phyloP scores from a whole-genome alignment of 2,888 invertebrate genomes.

The Hybos culiciformis region DNA sequence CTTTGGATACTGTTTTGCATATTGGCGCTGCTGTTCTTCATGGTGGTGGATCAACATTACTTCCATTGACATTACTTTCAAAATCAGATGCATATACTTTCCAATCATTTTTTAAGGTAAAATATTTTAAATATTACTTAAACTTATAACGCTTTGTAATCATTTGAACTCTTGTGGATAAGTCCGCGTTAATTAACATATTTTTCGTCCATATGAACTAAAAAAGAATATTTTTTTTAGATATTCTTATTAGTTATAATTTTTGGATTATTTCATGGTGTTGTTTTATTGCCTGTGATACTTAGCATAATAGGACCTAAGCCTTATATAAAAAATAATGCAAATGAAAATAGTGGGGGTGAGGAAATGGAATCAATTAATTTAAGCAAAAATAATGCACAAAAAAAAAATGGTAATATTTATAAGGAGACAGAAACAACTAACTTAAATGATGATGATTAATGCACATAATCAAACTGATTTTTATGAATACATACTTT shows the following conservation, averaged over 20 bases:
- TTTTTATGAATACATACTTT: too few species aligned
- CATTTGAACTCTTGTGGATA: too few species aligned
- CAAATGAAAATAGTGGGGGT: background rate
- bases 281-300: slow-evolving; percentile 59
- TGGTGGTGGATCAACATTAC: slow-evolving; percentile 63
- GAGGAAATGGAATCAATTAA: background rate
- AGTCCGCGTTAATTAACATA: slow-evolving; percentile 1
- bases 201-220: too few species aligned
- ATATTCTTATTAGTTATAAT: slow-evolving; percentile 63
- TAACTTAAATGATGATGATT: background rate
- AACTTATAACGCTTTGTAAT: too few species aligned
- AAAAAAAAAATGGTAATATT: background rate
- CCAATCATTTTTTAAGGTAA: slow-evolving; percentile 53
- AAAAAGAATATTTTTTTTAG: too few species aligned
- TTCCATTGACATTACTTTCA: slow-evolving; percentile 55
- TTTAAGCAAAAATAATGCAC: background rate
- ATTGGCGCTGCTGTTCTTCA: slow-evolving; percentile 65
- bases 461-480: background rate
- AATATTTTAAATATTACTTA: too few species aligned
- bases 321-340: slow-evolving; percentile 32
- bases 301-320: slow-evolving; percentile 58
- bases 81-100: slow-evolving; percentile 64
- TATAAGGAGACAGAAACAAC: background rate
- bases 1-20: slow-evolving; percentile 49
- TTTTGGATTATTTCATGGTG: slow-evolving; percentile 66